Percentiles rank a stretch among this genome's conserved stretches.
phyloP scores from a whole-genome alignment of 1,140 invertebrate species.

The Pogonus chalceus region DNA sequence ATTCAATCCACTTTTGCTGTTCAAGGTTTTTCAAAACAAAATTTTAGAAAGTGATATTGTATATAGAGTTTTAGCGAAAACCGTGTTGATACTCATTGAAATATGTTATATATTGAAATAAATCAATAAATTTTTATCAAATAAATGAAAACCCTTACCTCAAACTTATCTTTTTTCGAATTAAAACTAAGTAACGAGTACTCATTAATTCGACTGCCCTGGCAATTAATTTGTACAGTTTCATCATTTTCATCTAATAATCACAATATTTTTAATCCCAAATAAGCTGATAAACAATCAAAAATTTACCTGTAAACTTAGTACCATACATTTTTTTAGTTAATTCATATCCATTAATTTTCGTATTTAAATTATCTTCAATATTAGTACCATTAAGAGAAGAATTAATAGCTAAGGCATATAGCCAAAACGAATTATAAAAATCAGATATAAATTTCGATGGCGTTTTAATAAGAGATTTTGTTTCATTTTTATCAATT shows the following conservation, averaged over 20 bases:
- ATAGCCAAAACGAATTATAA: constrained; percentile 86
- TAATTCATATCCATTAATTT: constrained; percentile 48
- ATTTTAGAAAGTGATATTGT: too few relatives aligned
- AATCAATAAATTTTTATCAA: too few relatives aligned
- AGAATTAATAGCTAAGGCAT: constrained; percentile 80
- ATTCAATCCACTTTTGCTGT: too few relatives aligned
- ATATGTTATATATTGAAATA: too few relatives aligned
- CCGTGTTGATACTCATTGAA: too few relatives aligned
- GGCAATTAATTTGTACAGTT: constrained; percentile 56
- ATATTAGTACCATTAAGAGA: constrained; percentile 57
- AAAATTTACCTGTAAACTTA: constrained; percentile 62
- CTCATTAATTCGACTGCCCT: constrained; percentile 83
- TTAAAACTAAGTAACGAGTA: constrained; percentile 88
- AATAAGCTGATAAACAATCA: neutral
- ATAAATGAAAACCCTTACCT: too few relatives aligned
- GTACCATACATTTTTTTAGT: constrained; percentile 81
- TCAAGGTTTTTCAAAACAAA: too few relatives aligned
- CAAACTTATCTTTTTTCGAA: constrained; percentile 67
- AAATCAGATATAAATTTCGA: constrained; percentile 48
- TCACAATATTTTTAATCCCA: neutral
- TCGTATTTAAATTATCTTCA: constrained; percentile 43
- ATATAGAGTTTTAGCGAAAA: too few relatives aligned
- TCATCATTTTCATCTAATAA: neutral
- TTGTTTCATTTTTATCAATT: neutral
- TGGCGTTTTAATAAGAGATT: neutral